phyloP scores from a whole-genome alignment of 2,797 vertebrate species.

The Manis javanica region DNA sequence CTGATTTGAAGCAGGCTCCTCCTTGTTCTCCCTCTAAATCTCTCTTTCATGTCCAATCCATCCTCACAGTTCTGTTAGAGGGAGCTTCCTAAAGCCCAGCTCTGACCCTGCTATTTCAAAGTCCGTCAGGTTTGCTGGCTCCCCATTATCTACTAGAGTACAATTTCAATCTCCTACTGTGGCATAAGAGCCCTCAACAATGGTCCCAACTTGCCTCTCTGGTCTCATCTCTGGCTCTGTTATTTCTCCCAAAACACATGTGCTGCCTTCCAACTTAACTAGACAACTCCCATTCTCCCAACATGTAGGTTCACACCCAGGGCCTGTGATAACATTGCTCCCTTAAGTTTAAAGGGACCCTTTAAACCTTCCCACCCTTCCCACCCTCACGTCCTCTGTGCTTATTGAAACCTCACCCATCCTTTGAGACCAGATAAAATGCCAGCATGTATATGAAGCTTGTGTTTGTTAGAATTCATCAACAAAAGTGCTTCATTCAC shows the following conservation, averaged over 20 bases:
- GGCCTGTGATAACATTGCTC: background rate
- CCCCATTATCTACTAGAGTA: background rate
- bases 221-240: background rate
- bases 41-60: background rate
- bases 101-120: background rate
- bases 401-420: background rate
- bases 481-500: background rate
- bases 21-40: background rate
- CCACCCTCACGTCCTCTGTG: background rate
- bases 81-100: background rate
- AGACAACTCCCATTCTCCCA: background rate
- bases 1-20: background rate
- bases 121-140: background rate
- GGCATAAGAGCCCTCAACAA: background rate
- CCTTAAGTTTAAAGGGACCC: background rate
- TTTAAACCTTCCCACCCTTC: background rate
- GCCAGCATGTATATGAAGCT: background rate
- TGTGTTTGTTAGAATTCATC: background rate
- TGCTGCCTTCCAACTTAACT: background rate
- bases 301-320: background rate
- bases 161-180: fast-evolving
- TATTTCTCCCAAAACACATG: background rate
- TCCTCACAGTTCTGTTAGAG: background rate
- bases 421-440: background rate
- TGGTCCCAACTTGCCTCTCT: background rate